phyloP scores from a whole-genome alignment of 1,140 invertebrate genomes.

The Chironomus tepperi region DNA sequence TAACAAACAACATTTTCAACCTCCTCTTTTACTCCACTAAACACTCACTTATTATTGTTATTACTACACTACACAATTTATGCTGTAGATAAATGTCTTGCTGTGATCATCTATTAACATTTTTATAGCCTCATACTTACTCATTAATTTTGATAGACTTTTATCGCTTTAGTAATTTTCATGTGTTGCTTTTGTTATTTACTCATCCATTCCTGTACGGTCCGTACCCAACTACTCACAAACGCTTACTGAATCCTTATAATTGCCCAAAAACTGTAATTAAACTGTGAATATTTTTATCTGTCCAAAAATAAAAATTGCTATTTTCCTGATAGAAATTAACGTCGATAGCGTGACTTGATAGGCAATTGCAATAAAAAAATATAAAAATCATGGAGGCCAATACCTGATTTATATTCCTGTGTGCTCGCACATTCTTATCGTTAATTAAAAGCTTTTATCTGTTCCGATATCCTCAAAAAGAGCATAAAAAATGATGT shows the following conservation, averaged over 20 bases:
- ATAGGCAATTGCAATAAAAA: neutral
- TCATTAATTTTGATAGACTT: conserved; percentile 15
- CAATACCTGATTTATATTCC: neutral
- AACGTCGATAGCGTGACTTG: neutral
- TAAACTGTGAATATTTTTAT: neutral
- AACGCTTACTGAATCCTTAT: neutral
- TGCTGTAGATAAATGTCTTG: neutral
- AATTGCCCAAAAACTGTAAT: neutral
- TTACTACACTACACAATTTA: conserved; percentile 1
- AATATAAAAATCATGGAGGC: neutral
- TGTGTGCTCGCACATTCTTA: neutral
- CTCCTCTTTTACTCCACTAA: no score
- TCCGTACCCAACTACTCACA: no score
- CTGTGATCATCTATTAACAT: neutral
- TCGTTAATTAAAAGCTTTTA: neutral
- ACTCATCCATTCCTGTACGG: no score
- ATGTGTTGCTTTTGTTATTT: neutral
- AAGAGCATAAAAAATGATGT: neutral
- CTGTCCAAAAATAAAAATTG: neutral
- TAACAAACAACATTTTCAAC: no score
- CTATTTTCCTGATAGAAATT: neutral
- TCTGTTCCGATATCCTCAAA: neutral
- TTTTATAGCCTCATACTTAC: neutral
- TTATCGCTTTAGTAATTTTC: conserved; percentile 1
- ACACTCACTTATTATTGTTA: neutral